Conservation (phyloP, 1,140 invertebrate species). For the Branchinecta lynchi region DNA sequence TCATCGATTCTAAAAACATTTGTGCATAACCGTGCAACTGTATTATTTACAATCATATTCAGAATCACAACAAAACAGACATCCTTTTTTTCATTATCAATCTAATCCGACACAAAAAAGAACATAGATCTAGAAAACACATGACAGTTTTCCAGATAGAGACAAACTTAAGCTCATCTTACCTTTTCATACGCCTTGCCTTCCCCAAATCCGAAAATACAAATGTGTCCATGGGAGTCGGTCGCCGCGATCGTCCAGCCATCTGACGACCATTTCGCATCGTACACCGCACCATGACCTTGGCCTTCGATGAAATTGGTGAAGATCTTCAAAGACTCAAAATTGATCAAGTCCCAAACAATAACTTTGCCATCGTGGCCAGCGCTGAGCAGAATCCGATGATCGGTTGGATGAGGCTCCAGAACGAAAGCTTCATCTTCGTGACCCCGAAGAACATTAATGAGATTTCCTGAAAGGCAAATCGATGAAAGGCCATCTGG, state of each 20-base stretch:
- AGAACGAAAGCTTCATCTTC: constrained; percentile 87
- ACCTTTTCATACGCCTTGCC: too few species aligned
- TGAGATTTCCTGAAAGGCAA: constrained; percentile 39
- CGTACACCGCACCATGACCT: constrained; percentile 83
- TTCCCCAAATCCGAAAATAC: constrained; percentile 72
- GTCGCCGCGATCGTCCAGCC: constrained; percentile 74
- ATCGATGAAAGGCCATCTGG: constrained; percentile 1
- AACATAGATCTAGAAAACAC: too few species aligned
- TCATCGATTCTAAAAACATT: too few species aligned
- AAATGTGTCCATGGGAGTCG: constrained; percentile 85
- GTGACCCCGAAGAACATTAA: constrained; percentile 59
- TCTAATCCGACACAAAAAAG: neutral
- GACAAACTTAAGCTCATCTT: constrained; percentile 42
- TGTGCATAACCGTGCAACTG: too few species aligned
- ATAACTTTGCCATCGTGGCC: constrained; percentile 90
- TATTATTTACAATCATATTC: too few species aligned
- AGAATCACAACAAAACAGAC: too few species aligned
- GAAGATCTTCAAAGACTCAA: constrained; percentile 41
- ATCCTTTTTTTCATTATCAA: neutral
- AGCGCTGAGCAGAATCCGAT: constrained; percentile 60
- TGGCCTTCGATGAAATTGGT: constrained; percentile 67
- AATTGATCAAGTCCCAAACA: constrained; percentile 65
- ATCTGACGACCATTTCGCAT: constrained; percentile 83
- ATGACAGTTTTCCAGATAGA: too few species aligned
- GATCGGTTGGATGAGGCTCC: constrained; percentile 75